These are phyloP conservation scores for Indicator indicator DNA, from an alignment of 2,113 vertebrate genomes.

Conservation along the genomic window DNA sequence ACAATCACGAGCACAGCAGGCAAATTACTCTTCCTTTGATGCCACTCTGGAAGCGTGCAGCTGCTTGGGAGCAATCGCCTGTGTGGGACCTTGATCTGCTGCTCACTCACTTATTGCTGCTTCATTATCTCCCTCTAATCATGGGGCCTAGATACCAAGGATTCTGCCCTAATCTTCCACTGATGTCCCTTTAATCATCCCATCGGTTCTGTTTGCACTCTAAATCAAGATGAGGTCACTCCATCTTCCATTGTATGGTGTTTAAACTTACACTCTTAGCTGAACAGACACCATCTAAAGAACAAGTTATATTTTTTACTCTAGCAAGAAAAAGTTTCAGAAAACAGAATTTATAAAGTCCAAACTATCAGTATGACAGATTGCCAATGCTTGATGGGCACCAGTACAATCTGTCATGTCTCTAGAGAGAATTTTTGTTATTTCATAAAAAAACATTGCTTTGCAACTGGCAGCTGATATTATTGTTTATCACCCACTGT, in stretches of 20 bases:
- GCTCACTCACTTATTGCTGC: conserved; percentile 21
- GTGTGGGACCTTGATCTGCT: not conserved
- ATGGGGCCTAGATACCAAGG: conserved; percentile 10
- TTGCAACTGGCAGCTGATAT: not conserved
- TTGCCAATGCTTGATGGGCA: not conserved
- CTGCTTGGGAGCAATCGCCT: not conserved
- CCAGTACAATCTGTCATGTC: not conserved
- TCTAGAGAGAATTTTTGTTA: not conserved
- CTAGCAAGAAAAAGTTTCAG: not conserved
- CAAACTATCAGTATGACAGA: not conserved
- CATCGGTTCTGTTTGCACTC: not conserved
- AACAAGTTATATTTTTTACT: not conserved
- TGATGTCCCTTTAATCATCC: conserved; percentile 48
- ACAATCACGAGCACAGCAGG: not conserved
- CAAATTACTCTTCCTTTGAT: not conserved
- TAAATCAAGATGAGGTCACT: not conserved
- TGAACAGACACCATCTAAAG: not conserved
- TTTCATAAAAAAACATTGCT: not conserved
- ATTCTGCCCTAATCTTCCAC: conserved; percentile 53
- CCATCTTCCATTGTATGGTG: not conserved
- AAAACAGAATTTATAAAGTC: not conserved
- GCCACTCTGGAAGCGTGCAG: not conserved
- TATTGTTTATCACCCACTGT: not conserved
- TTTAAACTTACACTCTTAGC: not conserved
- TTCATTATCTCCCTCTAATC: conserved; percentile 50